Evolutionary conservation across 2,888 invertebrate genomes (phyloP), one percentile per base, ranked within the genome.

Genomic region (Anaspis maculata): DNA sequence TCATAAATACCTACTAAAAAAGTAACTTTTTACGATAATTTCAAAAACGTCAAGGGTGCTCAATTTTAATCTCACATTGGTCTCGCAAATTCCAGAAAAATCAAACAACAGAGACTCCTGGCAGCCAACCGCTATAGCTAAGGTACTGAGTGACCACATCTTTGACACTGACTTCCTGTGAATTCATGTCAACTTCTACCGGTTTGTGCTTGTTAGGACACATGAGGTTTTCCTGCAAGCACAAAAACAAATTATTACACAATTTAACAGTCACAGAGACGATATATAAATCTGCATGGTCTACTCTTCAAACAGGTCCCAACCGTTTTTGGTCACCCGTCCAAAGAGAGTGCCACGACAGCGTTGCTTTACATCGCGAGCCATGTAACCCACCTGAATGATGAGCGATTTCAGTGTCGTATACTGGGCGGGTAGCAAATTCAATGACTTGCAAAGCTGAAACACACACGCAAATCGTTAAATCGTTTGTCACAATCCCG

Each of bases 321-420:
- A n/a, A n/a, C n/a, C n/a, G n/a, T n/a, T n/a, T n/a, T n/a, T n/a
- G n/a, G n/a, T n/a, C n/a, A n/a, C n/a, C n/a, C n/a, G n/a, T n/a
- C n/a, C n/a, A n/a, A n/a, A n/a, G n/a, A n/a, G n/a, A n/a, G n/a
- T n/a, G n/a, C n/a, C n/a, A n/a, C n/a, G n/a, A n/a, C n/a, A n/a
- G n/a, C n/a, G n/a, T n/a, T n/a, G n/a, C n/a, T n/a, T n/a, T n/a
- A n/a, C n/a, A n/a, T n/a, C 19, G 5, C 19, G 9, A 19, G 9
- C 19, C 5, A 6, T 9, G 19, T 30, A 25, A 44, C 42, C 48
- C 46, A 59, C 82, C 59, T 83, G 77, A 36, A 94, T 72, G 42
- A 91, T 74, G 49, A 89, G 76, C 9, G 90, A 83, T 68, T 94
- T 94, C 64, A 91, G 72, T 3, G 89, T 87, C 51, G 88, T 77